Base-by-base conservation (phyloP, 2,888 invertebrate genomes). In the Drosophila fungiperda region DNA sequence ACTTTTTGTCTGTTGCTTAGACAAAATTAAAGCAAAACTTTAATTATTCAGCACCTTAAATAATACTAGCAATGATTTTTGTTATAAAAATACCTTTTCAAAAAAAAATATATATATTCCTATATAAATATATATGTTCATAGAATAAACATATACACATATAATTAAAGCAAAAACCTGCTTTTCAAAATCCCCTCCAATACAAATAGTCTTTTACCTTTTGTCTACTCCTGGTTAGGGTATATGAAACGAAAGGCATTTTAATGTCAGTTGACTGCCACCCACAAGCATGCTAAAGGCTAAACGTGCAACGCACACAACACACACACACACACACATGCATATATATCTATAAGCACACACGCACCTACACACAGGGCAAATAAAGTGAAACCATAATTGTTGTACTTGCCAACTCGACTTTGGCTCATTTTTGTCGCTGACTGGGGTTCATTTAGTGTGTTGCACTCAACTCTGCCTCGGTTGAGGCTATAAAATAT, bases 341-440 rank as follows among this genome's bases (percentile, higher is more conserved):
- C 42, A 49, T 33, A 35, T 38, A 57, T n/a, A 45, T 26, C 36
- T 20, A 3, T 45, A 54, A 54, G 17, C 17, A 69, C 38, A 57
- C 36, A 40, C 48, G 38, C 59, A 58, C 17, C 58, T 33, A 49
- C 35, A 38, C 20, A 52, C 23, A 33, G 15, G 7, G 83, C 72
- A 85, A 85, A 89, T 85, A 84, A 76, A 78, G 89, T 78, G 86
- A 85, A 82, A 89, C 90, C 85, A 85, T 85, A 90, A 85, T 85
- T 85, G 88, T 85, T 85, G 88, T 89, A 85, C 76, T 89, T 89
- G 86, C 45, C 82, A 82, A 85, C 70, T 85, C 72, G 88, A 89
- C 79, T 89, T 89, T 89, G 70, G 38, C 72, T 61, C 80, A 70
- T 82, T 88, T 87, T 85, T 74, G 78, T 71, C 54, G 36, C 54